Conservation (phyloP, 2,797 vertebrate genomes). For the Myoxocephalus aenaeus region DNA sequence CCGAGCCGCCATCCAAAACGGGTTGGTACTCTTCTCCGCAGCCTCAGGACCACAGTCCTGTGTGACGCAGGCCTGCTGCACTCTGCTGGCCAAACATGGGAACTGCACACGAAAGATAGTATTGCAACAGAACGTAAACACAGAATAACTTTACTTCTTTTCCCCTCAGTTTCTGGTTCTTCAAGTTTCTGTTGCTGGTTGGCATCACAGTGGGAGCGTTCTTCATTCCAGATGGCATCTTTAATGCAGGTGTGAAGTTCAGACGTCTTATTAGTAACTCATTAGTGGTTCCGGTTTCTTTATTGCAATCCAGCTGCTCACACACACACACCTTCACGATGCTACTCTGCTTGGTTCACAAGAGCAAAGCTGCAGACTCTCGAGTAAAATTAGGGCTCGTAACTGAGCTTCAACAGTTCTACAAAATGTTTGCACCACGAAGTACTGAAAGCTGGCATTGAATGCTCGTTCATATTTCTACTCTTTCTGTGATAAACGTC, state of each 20-base stretch:
- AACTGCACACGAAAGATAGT: slow-evolving; percentile 7
- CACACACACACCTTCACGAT: neutral
- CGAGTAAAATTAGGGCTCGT: neutral
- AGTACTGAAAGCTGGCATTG: neutral
- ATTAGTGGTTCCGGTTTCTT: neutral
- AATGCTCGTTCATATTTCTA: no score
- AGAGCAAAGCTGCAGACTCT: neutral
- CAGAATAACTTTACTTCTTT: neutral
- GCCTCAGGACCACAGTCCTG: neutral
- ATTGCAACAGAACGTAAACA: neutral
- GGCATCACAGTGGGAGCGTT: slow-evolving; percentile 93
- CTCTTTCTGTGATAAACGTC: no score
- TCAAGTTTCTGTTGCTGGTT: slow-evolving; percentile 91
- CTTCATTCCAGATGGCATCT: slow-evolving; percentile 91
- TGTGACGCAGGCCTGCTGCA: slow-evolving; percentile 15
- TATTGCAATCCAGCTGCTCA: neutral
- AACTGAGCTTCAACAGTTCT: neutral
- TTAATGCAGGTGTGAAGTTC: slow-evolving; percentile 83
- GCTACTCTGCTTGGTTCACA: neutral
- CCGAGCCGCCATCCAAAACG: slow-evolving; percentile 88
- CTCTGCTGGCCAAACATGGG: slow-evolving; percentile 57
- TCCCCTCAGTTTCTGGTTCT: slow-evolving; percentile 92
- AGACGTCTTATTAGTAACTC: neutral
- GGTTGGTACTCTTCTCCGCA: slow-evolving; percentile 75
- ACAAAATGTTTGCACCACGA: neutral